Evolutionary conservation across 2,113 vertebrate species (phyloP).

Genomic region (Tupaia tana): DNA sequence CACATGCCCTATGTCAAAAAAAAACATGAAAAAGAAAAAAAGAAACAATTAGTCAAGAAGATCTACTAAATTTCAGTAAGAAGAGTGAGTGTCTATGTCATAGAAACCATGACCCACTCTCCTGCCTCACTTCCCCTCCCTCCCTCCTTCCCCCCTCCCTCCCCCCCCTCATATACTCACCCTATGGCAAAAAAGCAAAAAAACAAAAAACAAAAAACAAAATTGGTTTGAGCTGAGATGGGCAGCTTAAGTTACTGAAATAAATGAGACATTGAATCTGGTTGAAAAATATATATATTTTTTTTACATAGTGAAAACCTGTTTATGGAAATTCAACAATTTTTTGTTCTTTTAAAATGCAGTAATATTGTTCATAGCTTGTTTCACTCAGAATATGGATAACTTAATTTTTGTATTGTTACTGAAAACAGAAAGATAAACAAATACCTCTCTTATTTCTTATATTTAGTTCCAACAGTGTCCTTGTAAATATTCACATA

Average conservation of each 20-base stretch:
- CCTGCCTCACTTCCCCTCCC: no score
- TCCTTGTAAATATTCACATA: neutral
- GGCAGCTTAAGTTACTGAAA: neutral
- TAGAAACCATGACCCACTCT: no score
- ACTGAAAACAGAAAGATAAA: neutral
- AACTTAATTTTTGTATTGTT: neutral
- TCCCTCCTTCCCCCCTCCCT: no score
- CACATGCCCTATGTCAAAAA: no score
- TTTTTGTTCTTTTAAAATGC: neutral
- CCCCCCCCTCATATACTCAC: no score
- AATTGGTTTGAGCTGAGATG: neutral
- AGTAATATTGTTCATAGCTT: neutral
- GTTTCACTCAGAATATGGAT: neutral
- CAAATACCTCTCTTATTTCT: neutral
- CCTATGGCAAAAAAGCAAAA: no score
- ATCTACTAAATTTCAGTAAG: no score
- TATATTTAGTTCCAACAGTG: neutral
- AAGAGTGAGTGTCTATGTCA: no score
- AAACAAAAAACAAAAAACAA: neutral
- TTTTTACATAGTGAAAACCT: neutral
- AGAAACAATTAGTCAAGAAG: no score
- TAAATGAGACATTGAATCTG: neutral
- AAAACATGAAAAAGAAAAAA: no score
- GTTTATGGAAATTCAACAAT: neutral
- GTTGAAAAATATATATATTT: neutral